Conservation (phyloP, 2,888 invertebrate genomes). For the Dolomedes plantarius region DNA sequence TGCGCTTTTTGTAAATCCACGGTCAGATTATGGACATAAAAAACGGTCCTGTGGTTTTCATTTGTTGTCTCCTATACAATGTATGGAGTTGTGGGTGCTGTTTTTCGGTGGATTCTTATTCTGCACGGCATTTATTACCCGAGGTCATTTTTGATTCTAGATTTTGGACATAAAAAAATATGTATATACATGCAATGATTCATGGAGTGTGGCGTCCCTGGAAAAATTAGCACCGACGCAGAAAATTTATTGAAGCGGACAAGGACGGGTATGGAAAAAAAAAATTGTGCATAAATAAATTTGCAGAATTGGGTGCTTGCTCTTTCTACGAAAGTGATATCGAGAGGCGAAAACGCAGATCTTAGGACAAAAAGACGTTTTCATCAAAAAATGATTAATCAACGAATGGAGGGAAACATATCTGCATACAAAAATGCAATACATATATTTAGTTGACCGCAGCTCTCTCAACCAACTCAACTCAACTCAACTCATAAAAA, state of each 20-base stretch:
- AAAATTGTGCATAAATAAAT: background rate
- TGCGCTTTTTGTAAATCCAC: constrained; percentile 12
- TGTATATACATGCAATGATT: background rate
- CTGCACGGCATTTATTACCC: background rate
- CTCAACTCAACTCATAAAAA: no score
- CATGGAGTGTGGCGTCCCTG: background rate
- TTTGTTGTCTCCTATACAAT: background rate
- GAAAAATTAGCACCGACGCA: background rate
- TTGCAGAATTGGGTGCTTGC: background rate
- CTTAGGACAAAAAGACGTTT: no score
- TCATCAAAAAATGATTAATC: no score
- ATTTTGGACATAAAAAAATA: background rate
- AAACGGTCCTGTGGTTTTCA: background rate
- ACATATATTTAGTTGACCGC: no score
- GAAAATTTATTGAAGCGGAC: background rate
- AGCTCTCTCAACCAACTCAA: no score
- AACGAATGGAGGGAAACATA: no score
- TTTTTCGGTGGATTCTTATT: background rate
- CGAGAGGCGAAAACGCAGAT: background rate
- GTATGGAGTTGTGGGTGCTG: background rate
- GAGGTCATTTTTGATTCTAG: background rate
- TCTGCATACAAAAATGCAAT: no score
- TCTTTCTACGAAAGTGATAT: background rate
- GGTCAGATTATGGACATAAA: background rate
- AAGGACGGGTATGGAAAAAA: background rate